These are phyloP conservation scores for Monodelphis domestica DNA, from an alignment of 2,797 vertebrate species.

Conservation along the genomic window DNA sequence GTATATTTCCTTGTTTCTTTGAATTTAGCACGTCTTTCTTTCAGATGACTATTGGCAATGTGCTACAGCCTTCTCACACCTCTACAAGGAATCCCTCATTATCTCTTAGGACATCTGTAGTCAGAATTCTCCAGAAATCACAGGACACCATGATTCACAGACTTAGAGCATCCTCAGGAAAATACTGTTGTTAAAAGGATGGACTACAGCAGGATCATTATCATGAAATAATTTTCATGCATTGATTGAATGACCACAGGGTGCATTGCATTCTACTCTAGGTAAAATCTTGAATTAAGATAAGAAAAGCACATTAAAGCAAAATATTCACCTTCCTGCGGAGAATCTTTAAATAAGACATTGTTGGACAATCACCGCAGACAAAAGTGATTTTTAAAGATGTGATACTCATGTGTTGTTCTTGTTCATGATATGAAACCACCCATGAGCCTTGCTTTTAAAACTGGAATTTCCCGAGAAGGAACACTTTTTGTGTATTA, in stretches of 20 bases:
- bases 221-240: not conserved
- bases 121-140: not conserved
- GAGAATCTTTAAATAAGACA: conserved; percentile 1
- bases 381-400: not conserved
- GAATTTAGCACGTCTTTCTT: not conserved
- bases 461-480: not conserved
- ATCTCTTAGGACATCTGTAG: not conserved
- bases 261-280: not conserved
- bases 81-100: not conserved
- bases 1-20: not conserved
- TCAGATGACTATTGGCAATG: not conserved
- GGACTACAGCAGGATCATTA: not conserved
- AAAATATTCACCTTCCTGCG: not conserved
- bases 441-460: not conserved
- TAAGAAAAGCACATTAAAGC: not conserved
- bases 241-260: conserved; percentile 11
- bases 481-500: not conserved
- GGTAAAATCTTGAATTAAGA: conserved; percentile 4
- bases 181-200: not conserved
- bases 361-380: not conserved
- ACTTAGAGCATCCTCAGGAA: not conserved
- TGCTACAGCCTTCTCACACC: not conserved
- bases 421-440: not conserved
- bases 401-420: not conserved
- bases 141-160: not conserved